These are phyloP conservation scores for Lydus trimaculatus DNA, from an alignment of 2,888 invertebrate genomes.

Conservation along the genomic window DNA sequence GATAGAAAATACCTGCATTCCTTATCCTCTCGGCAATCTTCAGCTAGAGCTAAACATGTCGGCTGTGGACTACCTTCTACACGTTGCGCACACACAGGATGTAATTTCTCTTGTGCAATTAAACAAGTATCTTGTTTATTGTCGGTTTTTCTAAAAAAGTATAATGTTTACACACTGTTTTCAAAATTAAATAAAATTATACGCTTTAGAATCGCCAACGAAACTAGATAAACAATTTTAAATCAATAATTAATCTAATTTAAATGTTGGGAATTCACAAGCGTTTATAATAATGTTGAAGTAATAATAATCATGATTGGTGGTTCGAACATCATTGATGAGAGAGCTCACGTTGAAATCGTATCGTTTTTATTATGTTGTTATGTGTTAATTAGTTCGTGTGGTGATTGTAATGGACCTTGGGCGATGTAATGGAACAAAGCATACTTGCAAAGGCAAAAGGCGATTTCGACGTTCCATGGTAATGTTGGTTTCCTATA, in stretches of 20 bases:
- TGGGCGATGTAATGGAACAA: conserved; percentile 35
- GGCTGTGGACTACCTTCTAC: conserved; percentile 71
- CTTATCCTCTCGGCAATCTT: conserved; percentile 80
- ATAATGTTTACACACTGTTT: neutral
- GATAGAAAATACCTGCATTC: conserved; percentile 77
- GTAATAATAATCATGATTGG: neutral
- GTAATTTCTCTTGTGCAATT: conserved; percentile 87
- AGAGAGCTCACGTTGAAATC: conserved; percentile 6
- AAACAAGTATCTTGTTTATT: conserved; percentile 87
- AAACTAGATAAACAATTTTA: neutral
- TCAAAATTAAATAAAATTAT: neutral
- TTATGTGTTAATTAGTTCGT: conserved; percentile 14
- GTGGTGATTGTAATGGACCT: conserved; percentile 19
- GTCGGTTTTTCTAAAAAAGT: conserved; percentile 77
- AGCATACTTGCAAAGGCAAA: conserved; percentile 92
- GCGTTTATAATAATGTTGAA: neutral
- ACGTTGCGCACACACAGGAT: conserved; percentile 88
- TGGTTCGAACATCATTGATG: conserved; percentile 4
- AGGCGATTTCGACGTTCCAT: conserved; percentile 89
- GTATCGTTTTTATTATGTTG: neutral
- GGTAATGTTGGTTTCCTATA: conserved; percentile 81
- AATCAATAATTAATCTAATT: neutral
- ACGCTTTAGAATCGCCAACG: conserved; percentile 7
- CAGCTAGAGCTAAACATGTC: conserved; percentile 86
- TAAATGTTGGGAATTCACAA: neutral